Base-by-base conservation (phyloP, 2,888 invertebrate genomes). In the Orchesellides sinensis region DNA sequence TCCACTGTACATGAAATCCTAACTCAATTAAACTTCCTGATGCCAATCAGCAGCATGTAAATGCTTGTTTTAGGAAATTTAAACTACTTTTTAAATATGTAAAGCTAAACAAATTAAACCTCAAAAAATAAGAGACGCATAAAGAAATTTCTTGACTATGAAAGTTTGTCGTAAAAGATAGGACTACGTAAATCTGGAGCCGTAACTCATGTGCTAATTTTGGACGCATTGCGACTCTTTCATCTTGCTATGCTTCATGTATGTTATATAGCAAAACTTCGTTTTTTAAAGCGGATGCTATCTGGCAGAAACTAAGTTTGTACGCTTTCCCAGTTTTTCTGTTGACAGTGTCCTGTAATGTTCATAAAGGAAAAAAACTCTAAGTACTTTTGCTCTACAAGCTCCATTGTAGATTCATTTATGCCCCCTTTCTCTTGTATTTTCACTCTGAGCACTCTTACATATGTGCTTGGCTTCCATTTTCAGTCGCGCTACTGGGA, bases 161-260 rank as follows among this genome's bases (percentile, higher is more conserved):
- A 40, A 40, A 40, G 12, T 21, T 10, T 21, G 29, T 27, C 21
- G 12, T 59, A 12, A 47, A 23, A 59, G 59, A 52, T 54, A 17
- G 32, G 21, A 65, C 54, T 70, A 70, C 65, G 68, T 77, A 70
- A 70, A 35, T 68, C 59, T 61, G 63, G 75, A 70, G 29, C 69
- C 75, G 70, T 70, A 82, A 69, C 82, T 75, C 65, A 70, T 82
- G 82, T 82, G 82, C 82, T 82, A 82, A 82, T 82, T 82, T 82
- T 69, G 82, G 82, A 82, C 82, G 82, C 82, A 82, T 63, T 82
- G 82, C 82, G 82, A 75, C 82, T 82, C 74, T 73, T 49, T 69
- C 19, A n/a, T 68, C 69, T 40, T 35, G 21, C 35, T 45, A 25
- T 69, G 27, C 40, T 12, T 66, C 45, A n/a, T 45, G 45, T 52